A percentile compares a stretch with the other conserved stretches of the same genome.
Evolutionary conservation across 1,140 invertebrate genomes (phyloP).

Genomic region (Zophobas atratus): DNA sequence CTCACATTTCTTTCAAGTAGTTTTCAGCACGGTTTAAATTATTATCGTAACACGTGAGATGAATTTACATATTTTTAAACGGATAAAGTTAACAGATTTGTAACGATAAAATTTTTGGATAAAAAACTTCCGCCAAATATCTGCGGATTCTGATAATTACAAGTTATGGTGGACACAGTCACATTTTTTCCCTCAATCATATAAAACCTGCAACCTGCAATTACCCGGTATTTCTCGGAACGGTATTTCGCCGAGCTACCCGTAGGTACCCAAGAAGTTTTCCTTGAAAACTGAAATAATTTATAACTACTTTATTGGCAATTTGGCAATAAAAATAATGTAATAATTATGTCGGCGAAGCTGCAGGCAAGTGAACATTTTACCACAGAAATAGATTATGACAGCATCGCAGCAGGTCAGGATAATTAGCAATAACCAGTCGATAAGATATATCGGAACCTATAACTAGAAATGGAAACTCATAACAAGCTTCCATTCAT

Average conservation of each 20-base stretch:
- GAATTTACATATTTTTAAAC: no score
- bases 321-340: slow-evolving; percentile 36
- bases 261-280: background rate
- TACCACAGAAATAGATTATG: slow-evolving; percentile 39
- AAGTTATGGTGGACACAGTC: background rate
- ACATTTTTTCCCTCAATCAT: slow-evolving; percentile 3
- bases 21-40: no score
- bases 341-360: slow-evolving; percentile 17
- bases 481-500: background rate
- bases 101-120: no score
- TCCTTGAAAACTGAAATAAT: slow-evolving; percentile 9
- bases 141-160: background rate
- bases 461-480: slow-evolving; percentile 9
- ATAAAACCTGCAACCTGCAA: background rate
- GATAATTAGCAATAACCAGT: slow-evolving; percentile 24
- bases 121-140: no score
- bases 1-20: no score
- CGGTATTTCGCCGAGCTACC: slow-evolving; percentile 1
- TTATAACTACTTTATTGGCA: slow-evolving; percentile 9
- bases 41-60: no score
- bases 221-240: slow-evolving; percentile 8
- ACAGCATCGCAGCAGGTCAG: slow-evolving; percentile 24
- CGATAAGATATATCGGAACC: slow-evolving; percentile 24
- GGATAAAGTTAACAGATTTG: no score
- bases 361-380: slow-evolving; percentile 17